Base-by-base conservation (phyloP, 2,113 vertebrate genomes). In the Pleuronectes platessa region DNA sequence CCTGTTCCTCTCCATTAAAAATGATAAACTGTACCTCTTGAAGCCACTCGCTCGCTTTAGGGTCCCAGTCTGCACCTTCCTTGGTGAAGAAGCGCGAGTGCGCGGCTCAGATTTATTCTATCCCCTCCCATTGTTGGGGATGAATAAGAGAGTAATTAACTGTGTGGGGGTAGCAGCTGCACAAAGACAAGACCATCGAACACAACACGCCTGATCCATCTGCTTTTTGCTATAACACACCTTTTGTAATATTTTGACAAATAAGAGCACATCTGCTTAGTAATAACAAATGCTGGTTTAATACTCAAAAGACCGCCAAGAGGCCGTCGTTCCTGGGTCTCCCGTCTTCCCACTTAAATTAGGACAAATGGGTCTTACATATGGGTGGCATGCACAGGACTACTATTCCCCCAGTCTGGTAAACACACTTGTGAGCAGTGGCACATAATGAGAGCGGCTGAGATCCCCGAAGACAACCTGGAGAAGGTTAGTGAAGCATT, bases 71-170 rank as follows among this genome's bases (percentile, higher is more conserved):
- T 89, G 86, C 89, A 92, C 84, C 91, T 90, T 89, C 84, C 78
- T 24, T 31, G 76, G 88, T 76, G 86, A 88, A 92, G 91, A 82
- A 78, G 85, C 74, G 20, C 66, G 72, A 82, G 78, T 55, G 76
- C 63, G 69, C 23, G 17, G 72, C 83, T 85, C 89, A 90, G 87
- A 93, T 92, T 90, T 90, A 90, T 89, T 88, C 88, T 5, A 80
- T 87, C 76, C 77, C 82, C 77, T 90, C 74, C 84, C 80, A 88
- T 88, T 90, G 91, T 92, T 87, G 85, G 85, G 71, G 81, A 93
- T 89, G 92, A 93, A 94, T 89, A 92, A 90, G 88, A 86, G 90
- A 89, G 92, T 93, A 93, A 94, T 93, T 94, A 93, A 92, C 66
- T 83, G 82, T 86, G 85, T 84, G 82, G 76, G 78, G 74, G 78